Evolutionary conservation across 1,140 invertebrate species (phyloP).

Genomic region (Zelostemma sp.): DNA sequence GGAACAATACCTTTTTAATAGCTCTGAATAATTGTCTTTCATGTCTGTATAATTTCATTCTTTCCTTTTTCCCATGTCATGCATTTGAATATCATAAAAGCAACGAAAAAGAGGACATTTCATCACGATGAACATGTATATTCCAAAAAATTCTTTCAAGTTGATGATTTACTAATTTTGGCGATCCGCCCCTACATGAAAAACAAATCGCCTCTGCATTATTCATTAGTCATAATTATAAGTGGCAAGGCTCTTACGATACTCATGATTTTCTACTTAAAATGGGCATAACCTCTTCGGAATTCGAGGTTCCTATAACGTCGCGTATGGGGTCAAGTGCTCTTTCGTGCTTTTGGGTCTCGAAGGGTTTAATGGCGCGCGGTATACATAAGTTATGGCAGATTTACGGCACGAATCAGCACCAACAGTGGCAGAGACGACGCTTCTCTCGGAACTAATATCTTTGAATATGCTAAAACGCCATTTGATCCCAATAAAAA

Average conservation of each 20-base stretch:
- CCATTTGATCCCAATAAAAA: conserved; percentile 5
- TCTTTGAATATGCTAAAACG: conserved; percentile 1
- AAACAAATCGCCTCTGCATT: conserved; percentile 50
- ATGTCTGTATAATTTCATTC: too few relatives aligned
- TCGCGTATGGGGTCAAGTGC: neutral
- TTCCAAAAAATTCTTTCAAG: too few relatives aligned
- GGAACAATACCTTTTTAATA: too few relatives aligned
- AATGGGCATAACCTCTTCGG: conserved; percentile 56
- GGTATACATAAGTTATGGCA: conserved; percentile 51
- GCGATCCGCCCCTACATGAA: neutral
- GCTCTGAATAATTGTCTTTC: too few relatives aligned
- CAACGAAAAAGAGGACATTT: too few relatives aligned
- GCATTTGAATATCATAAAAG: too few relatives aligned
- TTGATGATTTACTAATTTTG: too few relatives aligned
- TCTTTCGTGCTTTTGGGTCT: neutral
- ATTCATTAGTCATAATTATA: conserved; percentile 64
- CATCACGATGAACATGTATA: too few relatives aligned
- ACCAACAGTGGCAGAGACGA: conserved; percentile 3
- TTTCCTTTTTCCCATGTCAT: too few relatives aligned
- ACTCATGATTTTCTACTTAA: conserved; percentile 63
- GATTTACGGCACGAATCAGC: conserved; percentile 46
- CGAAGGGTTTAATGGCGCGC: conserved; percentile 48
- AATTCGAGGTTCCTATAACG: neutral
- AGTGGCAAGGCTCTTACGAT: conserved; percentile 56
- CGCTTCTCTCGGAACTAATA: neutral